Evolutionary conservation across 2,888 invertebrate species (phyloP).

Genomic region (Noctua fimbriata): DNA sequence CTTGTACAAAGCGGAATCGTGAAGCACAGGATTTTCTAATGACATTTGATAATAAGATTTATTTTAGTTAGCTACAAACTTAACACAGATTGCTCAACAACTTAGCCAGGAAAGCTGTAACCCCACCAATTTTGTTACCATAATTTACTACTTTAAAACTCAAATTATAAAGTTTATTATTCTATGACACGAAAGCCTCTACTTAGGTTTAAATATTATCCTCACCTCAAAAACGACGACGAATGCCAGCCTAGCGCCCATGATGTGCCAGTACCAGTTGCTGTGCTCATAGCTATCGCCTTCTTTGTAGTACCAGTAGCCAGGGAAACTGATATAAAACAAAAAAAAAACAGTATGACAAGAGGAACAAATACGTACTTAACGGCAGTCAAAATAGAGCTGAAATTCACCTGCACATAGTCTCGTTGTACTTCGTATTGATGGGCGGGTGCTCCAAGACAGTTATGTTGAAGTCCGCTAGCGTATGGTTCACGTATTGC

Average conservation of each 20-base stretch:
- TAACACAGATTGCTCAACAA: not conserved
- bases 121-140: not conserved
- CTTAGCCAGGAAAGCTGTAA: not conserved
- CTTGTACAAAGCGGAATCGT: not conserved
- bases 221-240: constrained; percentile 97
- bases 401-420: constrained; percentile 91
- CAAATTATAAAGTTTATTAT: not conserved
- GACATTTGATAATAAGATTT: not conserved
- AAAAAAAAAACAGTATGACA: not conserved
- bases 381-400: not conserved
- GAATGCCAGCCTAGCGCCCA: constrained; percentile 97
- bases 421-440: constrained; percentile 84
- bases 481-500: constrained; percentile 95
- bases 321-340: constrained; percentile 92
- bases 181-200: not conserved
- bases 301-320: constrained; percentile 92
- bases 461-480: constrained; percentile 93
- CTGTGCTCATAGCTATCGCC: constrained; percentile 91
- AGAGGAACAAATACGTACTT: not conserved
- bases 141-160: not conserved
- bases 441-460: constrained; percentile 90
- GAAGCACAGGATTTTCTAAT: not conserved
- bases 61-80: not conserved
- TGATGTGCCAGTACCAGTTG: constrained; percentile 96
- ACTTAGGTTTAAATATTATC: not conserved